phyloP scores from a whole-genome alignment of 1,140 invertebrate genomes.

The Ooceraea biroi region DNA sequence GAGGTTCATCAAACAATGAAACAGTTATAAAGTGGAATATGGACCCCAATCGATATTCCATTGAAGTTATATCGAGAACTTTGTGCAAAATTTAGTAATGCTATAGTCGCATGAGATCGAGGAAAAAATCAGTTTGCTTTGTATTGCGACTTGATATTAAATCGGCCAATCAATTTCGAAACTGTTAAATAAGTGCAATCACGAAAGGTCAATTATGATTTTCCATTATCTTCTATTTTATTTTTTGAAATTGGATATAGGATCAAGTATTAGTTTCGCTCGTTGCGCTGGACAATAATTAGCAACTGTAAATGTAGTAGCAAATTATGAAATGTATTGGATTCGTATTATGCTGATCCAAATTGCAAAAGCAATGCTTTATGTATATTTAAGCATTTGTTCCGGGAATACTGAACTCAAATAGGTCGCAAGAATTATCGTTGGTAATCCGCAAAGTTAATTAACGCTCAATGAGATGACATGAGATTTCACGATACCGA shows the following conservation, averaged over 20 bases:
- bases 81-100: slow-evolving; percentile 1
- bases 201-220: neutral
- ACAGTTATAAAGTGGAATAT: neutral
- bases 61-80: neutral
- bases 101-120: neutral
- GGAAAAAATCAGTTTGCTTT: neutral
- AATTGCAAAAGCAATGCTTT: slow-evolving; percentile 8
- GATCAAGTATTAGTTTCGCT: neutral
- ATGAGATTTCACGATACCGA: slow-evolving; percentile 34
- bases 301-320: too few species aligned
- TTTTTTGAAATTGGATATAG: neutral
- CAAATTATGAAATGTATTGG: neutral
- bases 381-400: neutral
- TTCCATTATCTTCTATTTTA: too few species aligned
- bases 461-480: slow-evolving; percentile 30
- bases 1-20: neutral
- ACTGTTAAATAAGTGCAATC: slow-evolving; percentile 8
- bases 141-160: neutral
- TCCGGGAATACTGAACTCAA: neutral
- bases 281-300: neutral
- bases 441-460: slow-evolving; percentile 25
- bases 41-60: neutral
- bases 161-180: neutral
- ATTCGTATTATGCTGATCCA: neutral
- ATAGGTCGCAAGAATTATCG: slow-evolving; percentile 30